Evolutionary conservation across 2,888 invertebrate species (phyloP), one percentile per base, ranked within the genome.

Genomic region (Mellilla xanthometata): DNA sequence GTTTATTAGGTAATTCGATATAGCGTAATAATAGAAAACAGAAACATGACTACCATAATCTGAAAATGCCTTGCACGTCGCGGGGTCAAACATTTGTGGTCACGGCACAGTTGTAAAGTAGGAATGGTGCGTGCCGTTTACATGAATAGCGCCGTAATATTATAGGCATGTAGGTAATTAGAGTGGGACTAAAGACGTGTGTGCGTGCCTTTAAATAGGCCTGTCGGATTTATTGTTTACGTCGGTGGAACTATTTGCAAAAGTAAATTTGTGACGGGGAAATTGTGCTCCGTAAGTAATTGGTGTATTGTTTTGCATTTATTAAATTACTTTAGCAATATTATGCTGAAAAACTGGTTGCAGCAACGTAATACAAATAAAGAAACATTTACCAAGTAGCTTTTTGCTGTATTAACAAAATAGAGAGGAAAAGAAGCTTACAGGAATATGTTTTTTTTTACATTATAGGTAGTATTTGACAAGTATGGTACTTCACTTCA

Each of bases 101-200:
- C 51, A 51, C 46, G 49, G 42, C 41, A 51, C 52, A 56, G 59
- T 60, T 57, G 56, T 68, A 48, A 39, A 48, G 38, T 60, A 65
- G 61, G 60, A 51, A 52, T 46, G 54, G 57, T 58, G 67, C 65
- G 61, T 68, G 67, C 51, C 59, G 57, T 42, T 64, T 51, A 56
- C 64, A 63, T 57, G 52, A 60, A 57, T 51, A 60, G 56, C 57
- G 58, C 56, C 53, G 52, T 58, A 46, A 54, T 66, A 62, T 64
- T 69, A 66, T 62, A 59, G 59, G 52, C 57, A 62, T 62, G 62
- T 54, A 62, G 66, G 66, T 63, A 68, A 65, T 62, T 62, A 53
- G 56, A 56, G 49, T 58, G 43, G 52, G 49, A 56, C 49, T 59
- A 47, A 62, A 56, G 49, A 45, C 56, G 50, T 50, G 55, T 51